Evolutionary conservation across 2,797 vertebrate species (phyloP).

Genomic region (Sebastes iracundus): DNA sequence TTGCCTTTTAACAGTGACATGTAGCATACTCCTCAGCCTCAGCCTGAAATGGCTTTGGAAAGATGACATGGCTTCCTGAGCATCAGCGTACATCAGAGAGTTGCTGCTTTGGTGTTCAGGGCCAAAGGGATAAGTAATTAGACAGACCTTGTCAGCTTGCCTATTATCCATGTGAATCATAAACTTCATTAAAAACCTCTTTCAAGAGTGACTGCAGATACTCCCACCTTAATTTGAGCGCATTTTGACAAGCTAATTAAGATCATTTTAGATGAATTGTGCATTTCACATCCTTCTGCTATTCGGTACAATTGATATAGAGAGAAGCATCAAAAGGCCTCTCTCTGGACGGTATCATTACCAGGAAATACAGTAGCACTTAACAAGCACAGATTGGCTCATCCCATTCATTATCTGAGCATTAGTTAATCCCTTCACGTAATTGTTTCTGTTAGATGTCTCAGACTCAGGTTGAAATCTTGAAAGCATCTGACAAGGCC

Average conservation of each 20-base stretch:
- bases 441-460: conserved; percentile 54
- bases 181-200: conserved; percentile 62
- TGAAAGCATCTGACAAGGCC: conserved; percentile 56
- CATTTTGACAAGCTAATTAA: conserved; percentile 65
- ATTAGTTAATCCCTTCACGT: conserved; percentile 61
- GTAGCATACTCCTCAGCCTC: background rate
- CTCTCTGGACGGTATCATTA: conserved; percentile 24
- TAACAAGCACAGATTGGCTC: conserved; percentile 28
- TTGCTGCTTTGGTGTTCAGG: conserved; percentile 38
- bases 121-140: conserved; percentile 64
- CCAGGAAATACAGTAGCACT: conserved; percentile 41
- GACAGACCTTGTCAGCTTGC: conserved; percentile 55
- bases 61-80: conserved; percentile 38
- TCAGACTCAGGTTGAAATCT: conserved; percentile 42
- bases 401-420: conserved; percentile 41
- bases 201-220: conserved; percentile 55
- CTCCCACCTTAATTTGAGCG: conserved; percentile 47
- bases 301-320: conserved; percentile 13
- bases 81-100: conserved; percentile 30
- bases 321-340: conserved; percentile 26
- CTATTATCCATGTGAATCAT: conserved; percentile 59
- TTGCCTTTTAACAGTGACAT: conserved; percentile 27
- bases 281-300: conserved; percentile 28
- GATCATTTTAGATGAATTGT: conserved; percentile 31
- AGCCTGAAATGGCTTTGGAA: conserved; percentile 27